Percentiles rank a stretch among this genome's conserved stretches.
Conservation (phyloP, 2,888 invertebrate genomes). For the Imbricaverruca yamaguchii region DNA sequence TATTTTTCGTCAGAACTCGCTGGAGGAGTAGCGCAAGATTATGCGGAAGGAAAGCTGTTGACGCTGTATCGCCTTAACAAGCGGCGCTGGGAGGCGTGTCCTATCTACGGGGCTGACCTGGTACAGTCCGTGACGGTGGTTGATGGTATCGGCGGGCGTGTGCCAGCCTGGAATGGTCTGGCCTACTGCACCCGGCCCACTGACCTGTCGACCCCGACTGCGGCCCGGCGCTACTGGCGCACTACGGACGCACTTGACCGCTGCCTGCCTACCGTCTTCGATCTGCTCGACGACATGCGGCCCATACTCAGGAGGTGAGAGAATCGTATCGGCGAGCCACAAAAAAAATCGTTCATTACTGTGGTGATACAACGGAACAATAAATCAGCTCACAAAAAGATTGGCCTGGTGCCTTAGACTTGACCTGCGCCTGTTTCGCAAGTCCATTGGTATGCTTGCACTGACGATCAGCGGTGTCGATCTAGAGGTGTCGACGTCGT, state of each 20-base stretch:
- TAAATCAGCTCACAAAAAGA: no score
- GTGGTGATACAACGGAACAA: no score
- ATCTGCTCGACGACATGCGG: conserved; percentile 25
- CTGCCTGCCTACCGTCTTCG: conserved; percentile 36
- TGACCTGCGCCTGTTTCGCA: no score
- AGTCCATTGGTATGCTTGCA: background rate
- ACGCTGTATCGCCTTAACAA: conserved; percentile 60
- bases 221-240: conserved; percentile 42
- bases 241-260: conserved; percentile 38
- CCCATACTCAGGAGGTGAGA: background rate
- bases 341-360: no score
- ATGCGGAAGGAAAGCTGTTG: conserved; percentile 52
- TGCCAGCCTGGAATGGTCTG: conserved; percentile 44
- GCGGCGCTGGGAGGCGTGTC: conserved; percentile 67
- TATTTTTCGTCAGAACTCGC: background rate
- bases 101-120: conserved; percentile 78
- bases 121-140: conserved; percentile 48
- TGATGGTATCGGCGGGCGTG: conserved; percentile 21
- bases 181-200: conserved; percentile 47
- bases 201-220: conserved; percentile 41
- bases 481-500: background rate
- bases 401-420: no score
- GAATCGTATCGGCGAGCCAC: no score
- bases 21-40: conserved; percentile 32
- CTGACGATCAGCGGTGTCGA: background rate